These are phyloP conservation scores for Trachymyrmex septentrionalis DNA, from an alignment of 1,140 invertebrate species.

Conservation along the genomic window DNA sequence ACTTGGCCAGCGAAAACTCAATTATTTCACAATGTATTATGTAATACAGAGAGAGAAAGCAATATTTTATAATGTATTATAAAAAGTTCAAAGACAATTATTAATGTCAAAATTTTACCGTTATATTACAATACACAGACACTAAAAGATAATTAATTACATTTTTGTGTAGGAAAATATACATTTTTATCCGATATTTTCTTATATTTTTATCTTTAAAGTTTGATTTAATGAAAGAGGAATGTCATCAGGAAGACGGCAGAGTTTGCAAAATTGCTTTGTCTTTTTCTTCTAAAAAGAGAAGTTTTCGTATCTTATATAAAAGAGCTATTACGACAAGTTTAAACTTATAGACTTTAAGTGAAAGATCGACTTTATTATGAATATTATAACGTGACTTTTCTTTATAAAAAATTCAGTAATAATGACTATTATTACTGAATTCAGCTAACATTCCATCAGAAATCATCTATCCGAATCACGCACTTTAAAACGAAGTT, in stretches of 20 bases:
- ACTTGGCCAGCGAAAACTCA: no score
- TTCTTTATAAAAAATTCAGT: background rate
- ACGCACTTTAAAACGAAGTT: background rate
- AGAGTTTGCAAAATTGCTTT: constrained; percentile 1
- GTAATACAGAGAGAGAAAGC: background rate
- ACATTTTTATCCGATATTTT: constrained; percentile 7
- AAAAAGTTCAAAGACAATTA: constrained; percentile 10
- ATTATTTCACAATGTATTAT: background rate
- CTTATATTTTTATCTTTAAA: constrained; percentile 35
- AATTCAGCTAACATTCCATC: background rate
- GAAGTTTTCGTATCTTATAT: constrained; percentile 21
- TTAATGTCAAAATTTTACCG: background rate
- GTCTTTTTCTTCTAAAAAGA: background rate
- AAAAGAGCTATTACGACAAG: background rate
- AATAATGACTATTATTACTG: background rate
- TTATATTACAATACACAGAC: background rate
- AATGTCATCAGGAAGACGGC: background rate
- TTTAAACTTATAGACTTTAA: background rate
- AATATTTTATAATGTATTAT: background rate
- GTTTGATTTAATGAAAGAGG: constrained; percentile 22
- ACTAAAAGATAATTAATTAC: background rate
- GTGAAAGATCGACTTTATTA: constrained; percentile 5
- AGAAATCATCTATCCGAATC: background rate
- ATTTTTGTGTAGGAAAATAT: background rate
- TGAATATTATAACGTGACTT: background rate